A percentile compares a stretch with the other conserved stretches of the same genome.
Evolutionary conservation across 2,888 invertebrate species (phyloP).

Genomic region (Leucoptera coffeella): DNA sequence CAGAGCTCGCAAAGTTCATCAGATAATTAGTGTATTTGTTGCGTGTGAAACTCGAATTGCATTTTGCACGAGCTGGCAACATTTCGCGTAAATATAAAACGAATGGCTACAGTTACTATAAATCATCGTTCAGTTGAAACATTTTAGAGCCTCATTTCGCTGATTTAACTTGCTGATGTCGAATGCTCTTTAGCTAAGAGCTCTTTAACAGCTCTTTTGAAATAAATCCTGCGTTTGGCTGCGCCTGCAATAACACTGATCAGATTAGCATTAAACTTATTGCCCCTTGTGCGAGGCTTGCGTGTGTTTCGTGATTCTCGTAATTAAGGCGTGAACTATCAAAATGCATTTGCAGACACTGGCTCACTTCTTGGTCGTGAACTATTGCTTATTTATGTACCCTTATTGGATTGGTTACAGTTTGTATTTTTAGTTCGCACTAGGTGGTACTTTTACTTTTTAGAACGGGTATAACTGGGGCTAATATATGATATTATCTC

Average conservation of each 20-base stretch:
- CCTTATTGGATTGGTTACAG: no score
- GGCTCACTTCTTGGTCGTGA: no score
- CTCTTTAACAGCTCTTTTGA: constrained; percentile 36
- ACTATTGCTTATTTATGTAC: no score
- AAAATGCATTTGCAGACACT: no score
- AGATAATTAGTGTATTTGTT: constrained; percentile 48
- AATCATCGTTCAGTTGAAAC: constrained; percentile 15
- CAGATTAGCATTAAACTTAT: constrained; percentile 30
- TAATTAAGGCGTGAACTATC: no score
- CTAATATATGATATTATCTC: no score
- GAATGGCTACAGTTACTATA: constrained; percentile 14
- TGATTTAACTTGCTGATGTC: constrained; percentile 29
- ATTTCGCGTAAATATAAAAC: constrained; percentile 38
- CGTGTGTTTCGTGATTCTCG: no score
- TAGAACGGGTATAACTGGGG: no score
- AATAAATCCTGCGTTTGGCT: constrained; percentile 41
- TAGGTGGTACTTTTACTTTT: no score
- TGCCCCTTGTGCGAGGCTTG: constrained; percentile 23
- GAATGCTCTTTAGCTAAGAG: constrained; percentile 14
- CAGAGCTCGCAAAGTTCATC: constrained; percentile 45
- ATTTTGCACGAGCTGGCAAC: constrained; percentile 33
- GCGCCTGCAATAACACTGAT: constrained; percentile 37
- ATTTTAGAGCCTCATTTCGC: constrained; percentile 32
- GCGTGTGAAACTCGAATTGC: constrained; percentile 51
- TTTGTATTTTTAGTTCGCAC: no score